These are phyloP conservation scores for Strigops habroptila DNA, from an alignment of 2,113 vertebrate genomes.

Conservation along the genomic window DNA sequence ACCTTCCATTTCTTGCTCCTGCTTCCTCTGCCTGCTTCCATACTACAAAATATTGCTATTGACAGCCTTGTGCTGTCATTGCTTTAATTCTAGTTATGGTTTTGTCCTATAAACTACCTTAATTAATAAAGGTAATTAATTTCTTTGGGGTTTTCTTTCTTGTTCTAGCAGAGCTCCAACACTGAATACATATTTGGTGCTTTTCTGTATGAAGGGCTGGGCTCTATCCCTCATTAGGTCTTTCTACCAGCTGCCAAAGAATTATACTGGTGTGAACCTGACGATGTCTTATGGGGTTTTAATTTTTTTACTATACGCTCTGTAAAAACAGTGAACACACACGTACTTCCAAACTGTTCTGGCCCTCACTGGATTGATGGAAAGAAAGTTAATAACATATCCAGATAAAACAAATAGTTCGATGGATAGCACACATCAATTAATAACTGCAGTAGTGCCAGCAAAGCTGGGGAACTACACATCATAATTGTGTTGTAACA, in stretches of 20 bases:
- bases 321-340: not conserved
- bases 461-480: not conserved
- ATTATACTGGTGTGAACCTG: not conserved
- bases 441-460: constrained; percentile 5
- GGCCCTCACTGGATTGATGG: not conserved
- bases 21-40: not conserved
- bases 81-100: not conserved
- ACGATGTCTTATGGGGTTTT: constrained; percentile 2
- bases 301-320: not conserved
- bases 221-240: not conserved
- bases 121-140: not conserved
- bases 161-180: not conserved
- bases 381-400: constrained; percentile 52
- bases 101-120: not conserved
- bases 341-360: not conserved
- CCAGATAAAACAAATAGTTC: constrained; percentile 42
- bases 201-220: not conserved
- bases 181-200: not conserved
- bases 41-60: not conserved
- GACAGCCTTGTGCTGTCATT: not conserved
- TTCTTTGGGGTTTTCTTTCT: not conserved
- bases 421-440: not conserved
- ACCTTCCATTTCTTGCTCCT: not conserved
- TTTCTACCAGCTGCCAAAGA: not conserved
- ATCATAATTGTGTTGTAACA: not conserved